phyloP scores from a whole-genome alignment of 2,888 invertebrate species.

The Zele albiditarsus region DNA sequence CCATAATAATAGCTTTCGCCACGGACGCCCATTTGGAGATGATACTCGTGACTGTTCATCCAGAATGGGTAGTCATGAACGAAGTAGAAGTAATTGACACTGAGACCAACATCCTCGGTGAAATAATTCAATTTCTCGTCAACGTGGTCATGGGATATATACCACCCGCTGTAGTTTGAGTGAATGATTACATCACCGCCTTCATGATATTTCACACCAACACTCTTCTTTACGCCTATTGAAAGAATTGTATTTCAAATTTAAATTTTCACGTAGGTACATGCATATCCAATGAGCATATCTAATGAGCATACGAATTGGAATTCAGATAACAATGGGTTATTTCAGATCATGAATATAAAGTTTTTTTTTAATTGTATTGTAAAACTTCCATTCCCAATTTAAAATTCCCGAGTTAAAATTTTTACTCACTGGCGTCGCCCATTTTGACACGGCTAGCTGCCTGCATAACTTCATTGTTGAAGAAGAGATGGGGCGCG shows the following conservation, averaged over 20 bases:
- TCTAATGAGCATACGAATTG: no score
- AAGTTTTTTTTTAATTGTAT: background rate
- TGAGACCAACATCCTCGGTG: constrained; percentile 82
- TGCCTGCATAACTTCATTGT: constrained; percentile 74
- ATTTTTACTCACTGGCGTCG: constrained; percentile 50
- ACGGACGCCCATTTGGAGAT: constrained; percentile 74
- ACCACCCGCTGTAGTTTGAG: constrained; percentile 76
- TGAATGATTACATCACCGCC: constrained; percentile 74
- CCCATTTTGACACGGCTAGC: constrained; percentile 59
- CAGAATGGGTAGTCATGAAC: constrained; percentile 79
- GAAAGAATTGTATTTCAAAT: background rate
- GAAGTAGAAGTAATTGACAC: constrained; percentile 78
- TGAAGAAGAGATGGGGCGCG: constrained; percentile 79
- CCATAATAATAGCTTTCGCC: constrained; percentile 79
- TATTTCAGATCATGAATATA: no score
- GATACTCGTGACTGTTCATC: constrained; percentile 76
- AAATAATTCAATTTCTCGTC: constrained; percentile 80
- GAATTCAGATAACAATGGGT: no score
- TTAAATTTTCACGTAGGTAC: background rate
- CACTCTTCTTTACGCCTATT: constrained; percentile 43
- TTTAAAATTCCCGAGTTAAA: background rate
- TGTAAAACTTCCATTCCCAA: background rate
- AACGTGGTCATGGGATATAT: constrained; percentile 71
- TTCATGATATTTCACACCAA: constrained; percentile 49
- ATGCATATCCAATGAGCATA: background rate